Conservation (phyloP, 2,113 vertebrate genomes). For the Odontesthes bonariensis region DNA sequence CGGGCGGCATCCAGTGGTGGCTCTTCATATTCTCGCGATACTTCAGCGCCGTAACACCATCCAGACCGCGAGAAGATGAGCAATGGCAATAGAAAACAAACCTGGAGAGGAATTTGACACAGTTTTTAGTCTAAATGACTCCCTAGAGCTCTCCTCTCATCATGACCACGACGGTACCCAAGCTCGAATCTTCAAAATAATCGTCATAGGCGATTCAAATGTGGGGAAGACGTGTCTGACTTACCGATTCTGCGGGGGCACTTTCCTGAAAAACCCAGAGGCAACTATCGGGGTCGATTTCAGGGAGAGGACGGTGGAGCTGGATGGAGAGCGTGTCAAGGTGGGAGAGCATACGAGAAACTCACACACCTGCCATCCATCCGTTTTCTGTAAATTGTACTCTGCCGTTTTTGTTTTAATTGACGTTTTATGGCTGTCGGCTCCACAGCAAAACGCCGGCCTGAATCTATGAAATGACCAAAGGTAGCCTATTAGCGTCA, state of each 20-base stretch:
- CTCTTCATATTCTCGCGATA: conserved; percentile 70
- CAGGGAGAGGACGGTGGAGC: conserved; percentile 77
- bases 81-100: conserved; percentile 80
- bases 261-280: conserved; percentile 82
- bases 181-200: conserved; percentile 80
- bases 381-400: not conserved
- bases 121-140: conserved; percentile 63
- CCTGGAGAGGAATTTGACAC: conserved; percentile 67
- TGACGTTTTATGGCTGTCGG: not conserved
- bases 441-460: not conserved
- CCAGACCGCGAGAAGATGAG: conserved; percentile 72
- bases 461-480: not conserved
- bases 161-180: conserved; percentile 51
- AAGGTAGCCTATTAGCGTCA: not conserved
- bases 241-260: conserved; percentile 81
- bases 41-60: conserved; percentile 5
- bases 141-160: conserved; percentile 58
- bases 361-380: not conserved
- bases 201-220: conserved; percentile 83
- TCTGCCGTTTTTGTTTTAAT: not conserved
- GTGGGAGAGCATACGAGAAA: conserved; percentile 42
- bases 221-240: conserved; percentile 84
- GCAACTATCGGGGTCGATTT: conserved; percentile 85
- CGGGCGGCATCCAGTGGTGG: not conserved
- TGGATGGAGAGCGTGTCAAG: conserved; percentile 81